A percentile compares a stretch with the other conserved stretches of the same genome.
Conservation (phyloP, 2,888 invertebrate genomes). For the Drosophila prostipennis region DNA sequence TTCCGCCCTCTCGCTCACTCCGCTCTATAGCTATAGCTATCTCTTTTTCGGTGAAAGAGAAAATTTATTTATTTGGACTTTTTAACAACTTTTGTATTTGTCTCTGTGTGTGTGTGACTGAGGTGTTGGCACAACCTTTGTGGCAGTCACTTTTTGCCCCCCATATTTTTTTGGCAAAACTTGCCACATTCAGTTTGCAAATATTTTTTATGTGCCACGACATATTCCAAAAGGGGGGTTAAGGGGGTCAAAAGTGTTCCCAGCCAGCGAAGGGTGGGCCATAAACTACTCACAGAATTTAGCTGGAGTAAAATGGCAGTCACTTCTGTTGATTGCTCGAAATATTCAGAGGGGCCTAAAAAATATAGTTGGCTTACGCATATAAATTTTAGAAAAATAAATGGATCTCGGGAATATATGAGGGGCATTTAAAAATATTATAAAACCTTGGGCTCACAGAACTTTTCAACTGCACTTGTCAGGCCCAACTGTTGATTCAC, state of each 20-base stretch:
- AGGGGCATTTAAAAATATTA: conserved; percentile 46
- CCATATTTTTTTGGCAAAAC: conserved; percentile 10
- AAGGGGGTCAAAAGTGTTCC: neutral
- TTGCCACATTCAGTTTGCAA: conserved; percentile 50
- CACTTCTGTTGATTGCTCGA: conserved; percentile 71
- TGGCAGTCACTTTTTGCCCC: neutral
- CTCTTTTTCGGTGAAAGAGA: conserved; percentile 42
- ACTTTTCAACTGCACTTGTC: conserved; percentile 9
- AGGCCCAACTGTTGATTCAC: conserved; percentile 62
- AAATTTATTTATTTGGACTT: conserved; percentile 72
- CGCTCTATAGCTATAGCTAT: neutral
- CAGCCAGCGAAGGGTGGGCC: conserved; percentile 6
- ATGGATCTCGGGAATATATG: conserved; percentile 42
- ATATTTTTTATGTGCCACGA: conserved; percentile 57
- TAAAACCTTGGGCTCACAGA: conserved; percentile 50
- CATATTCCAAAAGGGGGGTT: conserved; percentile 3
- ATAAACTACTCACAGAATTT: conserved; percentile 25
- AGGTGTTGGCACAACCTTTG: conserved; percentile 44
- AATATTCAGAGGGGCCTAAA: conserved; percentile 16
- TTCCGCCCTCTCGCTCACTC: neutral
- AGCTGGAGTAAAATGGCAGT: conserved; percentile 23
- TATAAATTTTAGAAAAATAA: conserved; percentile 40
- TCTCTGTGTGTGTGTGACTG: conserved; percentile 24
- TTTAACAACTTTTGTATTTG: conserved; percentile 71
- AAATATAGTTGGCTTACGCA: conserved; percentile 18